These are phyloP conservation scores for Motacilla tschutschensis DNA, from an alignment of 2,113 vertebrate genomes.

Conservation along the genomic window DNA sequence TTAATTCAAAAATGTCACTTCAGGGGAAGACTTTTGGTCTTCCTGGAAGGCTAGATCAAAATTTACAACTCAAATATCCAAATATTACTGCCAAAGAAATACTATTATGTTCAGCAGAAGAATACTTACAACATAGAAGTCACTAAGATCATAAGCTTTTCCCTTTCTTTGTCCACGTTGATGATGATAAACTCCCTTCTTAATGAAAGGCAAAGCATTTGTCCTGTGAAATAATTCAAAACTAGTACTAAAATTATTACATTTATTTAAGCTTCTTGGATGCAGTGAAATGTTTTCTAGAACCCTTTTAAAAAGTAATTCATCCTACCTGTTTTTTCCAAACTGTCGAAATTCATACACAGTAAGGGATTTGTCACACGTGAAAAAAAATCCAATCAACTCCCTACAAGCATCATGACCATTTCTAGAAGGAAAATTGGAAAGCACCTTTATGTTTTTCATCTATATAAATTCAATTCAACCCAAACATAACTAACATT, in stretches of 20 bases:
- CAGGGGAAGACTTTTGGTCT: neutral
- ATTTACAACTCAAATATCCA: neutral
- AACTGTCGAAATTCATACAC: constrained; percentile 82
- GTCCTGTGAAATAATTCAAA: constrained; percentile 65
- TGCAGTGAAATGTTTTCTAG: neutral
- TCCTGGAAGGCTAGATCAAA: neutral
- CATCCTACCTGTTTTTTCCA: constrained; percentile 80
- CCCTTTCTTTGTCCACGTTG: constrained; percentile 68
- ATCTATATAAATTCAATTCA: neutral
- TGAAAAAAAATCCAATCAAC: constrained; percentile 81
- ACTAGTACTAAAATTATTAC: neutral
- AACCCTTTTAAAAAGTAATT: neutral
- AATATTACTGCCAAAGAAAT: neutral
- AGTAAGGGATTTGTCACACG: constrained; percentile 74
- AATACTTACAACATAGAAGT: constrained; percentile 73
- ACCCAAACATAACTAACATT: neutral
- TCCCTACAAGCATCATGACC: constrained; percentile 81
- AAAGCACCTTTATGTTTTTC: neutral
- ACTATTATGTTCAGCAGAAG: neutral
- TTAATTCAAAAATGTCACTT: neutral
- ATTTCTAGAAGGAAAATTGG: constrained; percentile 68
- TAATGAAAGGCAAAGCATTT: constrained; percentile 79
- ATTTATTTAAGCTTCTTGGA: neutral
- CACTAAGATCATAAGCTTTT: constrained; percentile 64
- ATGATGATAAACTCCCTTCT: constrained; percentile 73